Evolutionary conservation across 1,140 invertebrate genomes (phyloP).

Genomic region (Drosophila equinoxialis): DNA sequence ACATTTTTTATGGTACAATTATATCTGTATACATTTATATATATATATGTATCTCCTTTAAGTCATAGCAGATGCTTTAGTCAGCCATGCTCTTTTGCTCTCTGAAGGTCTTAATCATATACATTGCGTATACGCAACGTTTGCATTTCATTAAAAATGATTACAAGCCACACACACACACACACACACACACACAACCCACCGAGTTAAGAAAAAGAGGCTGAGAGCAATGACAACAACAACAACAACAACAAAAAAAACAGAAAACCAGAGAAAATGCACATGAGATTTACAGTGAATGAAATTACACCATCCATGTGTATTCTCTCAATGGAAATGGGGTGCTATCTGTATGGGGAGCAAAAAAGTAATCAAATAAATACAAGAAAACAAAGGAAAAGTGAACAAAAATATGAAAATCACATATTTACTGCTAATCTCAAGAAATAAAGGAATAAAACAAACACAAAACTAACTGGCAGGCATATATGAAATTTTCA

Average conservation of each 20-base stretch:
- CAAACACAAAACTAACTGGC: neutral
- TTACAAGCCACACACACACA: conserved; percentile 27
- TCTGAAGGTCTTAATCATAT: conserved; percentile 25
- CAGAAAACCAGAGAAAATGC: conserved; percentile 14
- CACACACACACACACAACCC: neutral
- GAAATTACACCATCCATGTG: conserved; percentile 34
- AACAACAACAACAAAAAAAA: too few species aligned
- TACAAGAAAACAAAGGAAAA: neutral
- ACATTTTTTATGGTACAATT: too few species aligned
- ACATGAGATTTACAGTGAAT: conserved; percentile 41
- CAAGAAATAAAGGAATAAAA: neutral
- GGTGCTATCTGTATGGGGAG: conserved; percentile 11
- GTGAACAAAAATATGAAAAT: too few species aligned
- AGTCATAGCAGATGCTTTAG: conserved; percentile 11
- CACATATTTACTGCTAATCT: conserved; percentile 9
- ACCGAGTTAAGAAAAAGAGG: neutral
- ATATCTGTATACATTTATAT: neutral
- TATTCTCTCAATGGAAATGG: neutral
- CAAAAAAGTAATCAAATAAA: conserved; percentile 18
- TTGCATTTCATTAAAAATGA: conserved; percentile 62
- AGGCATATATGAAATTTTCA: neutral
- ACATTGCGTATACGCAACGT: conserved; percentile 52
- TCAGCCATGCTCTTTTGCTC: conserved; percentile 31
- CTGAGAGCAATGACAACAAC: too few species aligned
- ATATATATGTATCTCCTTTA: conserved; percentile 14